phyloP scores from a whole-genome alignment of 2,113 vertebrate species.

The Phaetusa simplex region DNA sequence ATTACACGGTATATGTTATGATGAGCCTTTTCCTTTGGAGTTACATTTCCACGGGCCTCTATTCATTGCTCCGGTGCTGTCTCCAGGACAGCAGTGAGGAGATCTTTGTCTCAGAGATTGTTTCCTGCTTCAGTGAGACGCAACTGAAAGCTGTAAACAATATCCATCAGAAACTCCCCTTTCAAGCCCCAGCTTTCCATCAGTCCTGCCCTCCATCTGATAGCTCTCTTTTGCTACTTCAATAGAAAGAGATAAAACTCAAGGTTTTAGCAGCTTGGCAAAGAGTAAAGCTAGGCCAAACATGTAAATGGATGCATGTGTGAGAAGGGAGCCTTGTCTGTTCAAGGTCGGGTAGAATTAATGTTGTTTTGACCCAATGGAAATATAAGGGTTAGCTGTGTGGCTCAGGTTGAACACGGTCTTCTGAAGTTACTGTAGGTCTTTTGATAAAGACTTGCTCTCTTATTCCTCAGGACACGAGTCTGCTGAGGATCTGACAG shows the following conservation, averaged over 20 bases:
- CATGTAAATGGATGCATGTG: neutral
- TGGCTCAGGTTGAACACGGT: neutral
- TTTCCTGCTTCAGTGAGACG: neutral
- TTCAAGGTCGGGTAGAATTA: neutral
- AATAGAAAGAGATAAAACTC: neutral
- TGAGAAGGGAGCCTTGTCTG: neutral
- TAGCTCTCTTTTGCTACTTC: neutral
- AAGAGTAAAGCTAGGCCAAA: neutral
- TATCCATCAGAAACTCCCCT: neutral
- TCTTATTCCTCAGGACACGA: neutral
- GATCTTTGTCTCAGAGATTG: neutral
- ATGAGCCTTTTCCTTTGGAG: neutral
- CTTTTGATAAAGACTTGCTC: neutral
- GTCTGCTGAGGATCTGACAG: neutral
- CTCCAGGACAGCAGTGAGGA: neutral
- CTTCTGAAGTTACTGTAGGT: neutral
- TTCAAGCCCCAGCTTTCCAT: neutral
- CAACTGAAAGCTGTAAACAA: neutral
- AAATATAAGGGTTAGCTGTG: neutral
- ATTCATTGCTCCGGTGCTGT: neutral
- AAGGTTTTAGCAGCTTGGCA: neutral
- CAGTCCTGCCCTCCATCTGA: rapidly evolving
- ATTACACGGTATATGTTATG: neutral
- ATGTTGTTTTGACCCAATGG: neutral
- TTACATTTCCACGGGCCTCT: neutral